A percentile compares a stretch with the other conserved stretches of the same genome.
Conservation (phyloP, 2,113 vertebrate genomes). For the Chrysemys picta region DNA sequence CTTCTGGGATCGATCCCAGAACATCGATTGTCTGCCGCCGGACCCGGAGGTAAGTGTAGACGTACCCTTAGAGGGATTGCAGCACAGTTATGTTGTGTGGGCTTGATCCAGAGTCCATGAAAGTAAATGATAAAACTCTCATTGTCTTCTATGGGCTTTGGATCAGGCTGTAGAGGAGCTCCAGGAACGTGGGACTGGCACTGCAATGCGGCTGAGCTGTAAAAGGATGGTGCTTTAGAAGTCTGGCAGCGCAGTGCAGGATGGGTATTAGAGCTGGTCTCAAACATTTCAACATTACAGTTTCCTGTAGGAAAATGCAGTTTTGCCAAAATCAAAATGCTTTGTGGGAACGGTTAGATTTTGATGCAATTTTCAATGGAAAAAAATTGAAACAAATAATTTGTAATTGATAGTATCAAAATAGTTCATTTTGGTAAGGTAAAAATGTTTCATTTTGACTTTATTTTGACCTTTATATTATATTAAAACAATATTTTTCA, state of each 20-base stretch:
- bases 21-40: too few relatives aligned
- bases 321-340: background rate
- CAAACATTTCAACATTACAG: too few relatives aligned
- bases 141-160: too few relatives aligned
- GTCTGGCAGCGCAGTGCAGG: too few relatives aligned
- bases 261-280: too few relatives aligned
- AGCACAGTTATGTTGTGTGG: background rate
- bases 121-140: too few relatives aligned
- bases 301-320: too few relatives aligned
- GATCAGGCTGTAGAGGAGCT: too few relatives aligned
- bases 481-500: background rate
- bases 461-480: background rate
- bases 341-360: background rate
- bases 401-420: background rate
- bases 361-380: background rate
- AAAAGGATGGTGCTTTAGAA: background rate
- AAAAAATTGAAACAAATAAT: background rate
- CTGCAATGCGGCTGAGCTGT: background rate
- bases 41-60: too few relatives aligned
- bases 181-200: too few relatives aligned
- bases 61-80: background rate
- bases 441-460: background rate
- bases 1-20: too few relatives aligned
- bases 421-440: background rate
- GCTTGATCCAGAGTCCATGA: background rate